phyloP scores from a whole-genome alignment of 1,140 invertebrate genomes.

The Araneus ventricosus region DNA sequence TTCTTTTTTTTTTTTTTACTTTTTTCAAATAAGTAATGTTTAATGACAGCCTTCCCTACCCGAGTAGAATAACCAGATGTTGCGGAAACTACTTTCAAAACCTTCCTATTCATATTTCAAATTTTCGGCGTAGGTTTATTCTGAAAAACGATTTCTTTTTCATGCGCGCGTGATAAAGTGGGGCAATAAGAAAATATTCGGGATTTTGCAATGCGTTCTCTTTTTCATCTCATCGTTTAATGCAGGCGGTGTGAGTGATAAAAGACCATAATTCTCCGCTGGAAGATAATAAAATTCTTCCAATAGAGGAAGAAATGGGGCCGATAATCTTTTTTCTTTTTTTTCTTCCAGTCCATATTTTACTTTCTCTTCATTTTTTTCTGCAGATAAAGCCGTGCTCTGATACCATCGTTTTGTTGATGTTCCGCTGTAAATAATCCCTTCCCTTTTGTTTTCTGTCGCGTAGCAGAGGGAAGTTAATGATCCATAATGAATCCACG shows the following conservation, averaged over 20 bases:
- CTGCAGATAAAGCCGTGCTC: not conserved
- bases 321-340: not conserved
- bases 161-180: too few species aligned
- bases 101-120: too few species aligned
- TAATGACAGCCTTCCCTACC: too few species aligned
- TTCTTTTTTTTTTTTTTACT: too few species aligned
- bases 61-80: too few species aligned
- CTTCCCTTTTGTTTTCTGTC: slow-evolving; percentile 18
- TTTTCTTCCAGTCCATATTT: not conserved
- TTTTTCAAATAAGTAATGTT: too few species aligned
- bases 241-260: not conserved
- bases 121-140: too few species aligned
- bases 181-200: too few species aligned
- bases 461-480: slow-evolving; percentile 5
- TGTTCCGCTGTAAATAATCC: not conserved
- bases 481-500: slow-evolving; percentile 37
- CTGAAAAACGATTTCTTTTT: too few species aligned
- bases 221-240: not conserved
- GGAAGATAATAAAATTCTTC: not conserved
- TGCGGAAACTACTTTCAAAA: too few species aligned
- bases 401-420: not conserved
- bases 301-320: not conserved
- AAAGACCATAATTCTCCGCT: not conserved
- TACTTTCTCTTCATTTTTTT: not conserved
- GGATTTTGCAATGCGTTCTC: too few species aligned